These are phyloP conservation scores for Spermophilus dauricus DNA, from an alignment of 2,113 vertebrate genomes.

Conservation along the genomic window DNA sequence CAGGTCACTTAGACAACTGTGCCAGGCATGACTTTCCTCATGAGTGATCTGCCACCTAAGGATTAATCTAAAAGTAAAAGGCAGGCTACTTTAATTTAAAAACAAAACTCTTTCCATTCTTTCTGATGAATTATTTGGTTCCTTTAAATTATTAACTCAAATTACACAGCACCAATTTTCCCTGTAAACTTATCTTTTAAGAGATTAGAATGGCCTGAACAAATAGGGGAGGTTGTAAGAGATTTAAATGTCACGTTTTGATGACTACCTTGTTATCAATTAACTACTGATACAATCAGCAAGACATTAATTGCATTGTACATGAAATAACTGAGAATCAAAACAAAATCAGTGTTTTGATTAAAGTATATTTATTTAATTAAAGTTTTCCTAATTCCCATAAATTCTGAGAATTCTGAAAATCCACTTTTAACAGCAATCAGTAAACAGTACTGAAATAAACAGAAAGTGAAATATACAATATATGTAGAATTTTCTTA, in stretches of 20 bases:
- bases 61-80: conserved; percentile 6
- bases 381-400: neutral
- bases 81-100: neutral
- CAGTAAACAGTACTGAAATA: neutral
- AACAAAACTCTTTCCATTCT: neutral
- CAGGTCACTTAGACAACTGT: neutral
- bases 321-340: neutral
- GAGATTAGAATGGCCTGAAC: neutral
- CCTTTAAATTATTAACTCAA: neutral
- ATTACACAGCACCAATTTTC: neutral
- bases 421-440: neutral
- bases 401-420: neutral
- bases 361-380: neutral
- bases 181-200: neutral
- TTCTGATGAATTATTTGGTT: neutral
- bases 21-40: neutral
- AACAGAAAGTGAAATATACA: neutral
- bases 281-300: neutral
- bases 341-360: neutral
- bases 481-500: neutral
- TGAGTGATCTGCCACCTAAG: neutral
- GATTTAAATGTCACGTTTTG: neutral
- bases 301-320: neutral
- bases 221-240: neutral
- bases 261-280: neutral